Conservation (phyloP, 2,113 vertebrate species). For the Gnathonemus echidnorhynchus region DNA sequence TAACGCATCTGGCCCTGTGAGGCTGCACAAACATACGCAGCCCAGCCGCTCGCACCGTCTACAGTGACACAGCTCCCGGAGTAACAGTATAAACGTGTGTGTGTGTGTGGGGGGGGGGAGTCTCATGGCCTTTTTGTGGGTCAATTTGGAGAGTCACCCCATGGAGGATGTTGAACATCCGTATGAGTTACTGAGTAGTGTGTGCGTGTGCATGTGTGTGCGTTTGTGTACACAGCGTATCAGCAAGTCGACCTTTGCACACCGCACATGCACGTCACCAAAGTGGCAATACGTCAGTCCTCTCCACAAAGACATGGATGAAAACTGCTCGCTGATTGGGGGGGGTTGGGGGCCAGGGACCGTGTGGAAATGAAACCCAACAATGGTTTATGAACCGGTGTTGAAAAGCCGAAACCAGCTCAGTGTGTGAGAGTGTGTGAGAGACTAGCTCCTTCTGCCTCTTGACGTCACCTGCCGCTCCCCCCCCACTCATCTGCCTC, state of each 20-base stretch:
- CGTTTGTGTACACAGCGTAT: not conserved
- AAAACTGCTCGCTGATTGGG: not conserved
- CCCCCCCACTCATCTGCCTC: not conserved
- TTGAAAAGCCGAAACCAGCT: not conserved
- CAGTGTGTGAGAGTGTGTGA: not conserved
- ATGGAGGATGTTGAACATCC: not conserved
- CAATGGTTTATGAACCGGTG: not conserved
- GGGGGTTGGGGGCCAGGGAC: constrained; percentile 5
- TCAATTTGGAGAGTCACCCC: not conserved
- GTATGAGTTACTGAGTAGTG: not conserved
- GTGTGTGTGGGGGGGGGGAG: not conserved
- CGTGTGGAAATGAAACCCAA: not conserved
- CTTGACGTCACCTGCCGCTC: not conserved
- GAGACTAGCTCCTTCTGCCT: not conserved
- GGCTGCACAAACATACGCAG: too few species aligned
- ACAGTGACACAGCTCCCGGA: not conserved
- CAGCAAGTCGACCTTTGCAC: not conserved
- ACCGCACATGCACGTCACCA: not conserved
- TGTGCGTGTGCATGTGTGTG: not conserved
- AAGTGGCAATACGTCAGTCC: not conserved
- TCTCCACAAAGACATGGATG: not conserved
- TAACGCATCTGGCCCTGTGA: not conserved
- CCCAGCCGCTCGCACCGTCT: not conserved
- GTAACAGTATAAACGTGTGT: not conserved
- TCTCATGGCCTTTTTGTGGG: not conserved